These are phyloP conservation scores for Megaustenia siamemsis DNA, from an alignment of 2,888 invertebrate genomes.

Conservation along the genomic window DNA sequence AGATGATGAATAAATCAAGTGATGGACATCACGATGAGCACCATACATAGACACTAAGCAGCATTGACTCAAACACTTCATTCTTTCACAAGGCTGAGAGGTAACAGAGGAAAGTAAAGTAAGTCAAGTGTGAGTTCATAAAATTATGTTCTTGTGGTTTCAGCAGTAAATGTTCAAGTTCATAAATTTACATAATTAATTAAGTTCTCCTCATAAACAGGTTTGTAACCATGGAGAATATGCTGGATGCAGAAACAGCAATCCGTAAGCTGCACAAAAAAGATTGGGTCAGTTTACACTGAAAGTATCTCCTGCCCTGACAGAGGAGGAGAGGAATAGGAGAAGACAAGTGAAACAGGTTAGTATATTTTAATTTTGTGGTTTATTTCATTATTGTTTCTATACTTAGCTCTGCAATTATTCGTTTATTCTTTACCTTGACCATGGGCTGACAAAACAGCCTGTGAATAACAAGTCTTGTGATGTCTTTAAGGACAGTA, in stretches of 20 bases:
- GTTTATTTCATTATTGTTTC: neutral
- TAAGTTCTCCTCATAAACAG: conserved; percentile 55
- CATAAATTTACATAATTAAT: conserved; percentile 5
- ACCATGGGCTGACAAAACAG: neutral
- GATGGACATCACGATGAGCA: too few relatives aligned
- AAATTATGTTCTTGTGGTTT: too few relatives aligned
- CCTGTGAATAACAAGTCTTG: neutral
- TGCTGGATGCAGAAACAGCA: conserved; percentile 64
- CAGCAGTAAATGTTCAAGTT: too few relatives aligned
- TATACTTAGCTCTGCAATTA: neutral
- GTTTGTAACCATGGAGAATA: conserved; percentile 65
- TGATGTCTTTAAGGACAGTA: too few relatives aligned
- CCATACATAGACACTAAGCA: too few relatives aligned
- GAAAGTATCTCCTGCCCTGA: conserved; percentile 60
- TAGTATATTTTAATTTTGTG: too few relatives aligned
- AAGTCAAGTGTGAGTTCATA: too few relatives aligned
- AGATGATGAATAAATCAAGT: too few relatives aligned
- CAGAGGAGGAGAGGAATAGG: conserved; percentile 61
- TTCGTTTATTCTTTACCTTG: conserved; percentile 9
- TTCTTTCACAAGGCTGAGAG: too few relatives aligned
- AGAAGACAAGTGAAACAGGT: conserved; percentile 59
- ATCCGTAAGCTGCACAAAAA: conserved; percentile 62
- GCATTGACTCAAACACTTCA: too few relatives aligned
- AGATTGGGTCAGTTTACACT: conserved; percentile 58
- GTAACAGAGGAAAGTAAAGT: too few relatives aligned